These are phyloP conservation scores for Patella pellucida DNA, from an alignment of 2,888 invertebrate species.

Conservation along the genomic window DNA sequence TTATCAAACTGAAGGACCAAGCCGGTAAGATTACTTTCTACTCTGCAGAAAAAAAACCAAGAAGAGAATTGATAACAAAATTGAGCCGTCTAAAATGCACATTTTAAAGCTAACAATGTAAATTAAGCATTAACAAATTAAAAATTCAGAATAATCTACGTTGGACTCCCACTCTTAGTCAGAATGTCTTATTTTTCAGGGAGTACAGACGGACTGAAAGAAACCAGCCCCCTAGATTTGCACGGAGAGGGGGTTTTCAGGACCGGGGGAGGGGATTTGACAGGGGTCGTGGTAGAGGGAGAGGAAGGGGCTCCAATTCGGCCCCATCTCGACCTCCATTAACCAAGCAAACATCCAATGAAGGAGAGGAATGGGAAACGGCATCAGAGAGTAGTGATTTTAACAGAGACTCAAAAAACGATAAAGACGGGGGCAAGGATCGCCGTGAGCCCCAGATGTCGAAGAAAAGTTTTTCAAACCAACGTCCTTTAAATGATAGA, in stretches of 20 bases:
- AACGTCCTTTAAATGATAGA: conserved; percentile 68
- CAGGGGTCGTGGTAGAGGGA: conserved; percentile 69
- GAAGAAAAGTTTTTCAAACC: conserved; percentile 71
- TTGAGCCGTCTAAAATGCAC: too few species aligned
- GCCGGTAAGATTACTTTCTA: background rate
- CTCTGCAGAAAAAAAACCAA: background rate
- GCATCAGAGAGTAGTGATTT: conserved; percentile 83
- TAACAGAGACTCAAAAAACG: conserved; percentile 62
- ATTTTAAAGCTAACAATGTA: too few species aligned
- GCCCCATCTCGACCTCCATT: conserved; percentile 59
- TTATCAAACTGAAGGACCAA: conserved; percentile 16
- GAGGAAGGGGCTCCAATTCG: conserved; percentile 69
- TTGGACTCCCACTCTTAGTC: too few species aligned
- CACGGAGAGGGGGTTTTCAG: conserved; percentile 42
- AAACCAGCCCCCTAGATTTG: conserved; percentile 56
- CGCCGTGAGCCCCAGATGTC: conserved; percentile 27
- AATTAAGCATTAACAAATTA: too few species aligned
- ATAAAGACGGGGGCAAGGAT: conserved; percentile 49
- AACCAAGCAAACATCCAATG: conserved; percentile 69
- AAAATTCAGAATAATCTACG: too few species aligned
- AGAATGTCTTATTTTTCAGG: background rate
- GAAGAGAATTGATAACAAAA: background rate
- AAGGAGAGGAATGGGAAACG: conserved; percentile 80
- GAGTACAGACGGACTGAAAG: conserved; percentile 53
- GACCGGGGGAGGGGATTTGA: conserved; percentile 64